Evolutionary conservation across 2,797 vertebrate species (phyloP).

Genomic region (Crypturellus tataupa): DNA sequence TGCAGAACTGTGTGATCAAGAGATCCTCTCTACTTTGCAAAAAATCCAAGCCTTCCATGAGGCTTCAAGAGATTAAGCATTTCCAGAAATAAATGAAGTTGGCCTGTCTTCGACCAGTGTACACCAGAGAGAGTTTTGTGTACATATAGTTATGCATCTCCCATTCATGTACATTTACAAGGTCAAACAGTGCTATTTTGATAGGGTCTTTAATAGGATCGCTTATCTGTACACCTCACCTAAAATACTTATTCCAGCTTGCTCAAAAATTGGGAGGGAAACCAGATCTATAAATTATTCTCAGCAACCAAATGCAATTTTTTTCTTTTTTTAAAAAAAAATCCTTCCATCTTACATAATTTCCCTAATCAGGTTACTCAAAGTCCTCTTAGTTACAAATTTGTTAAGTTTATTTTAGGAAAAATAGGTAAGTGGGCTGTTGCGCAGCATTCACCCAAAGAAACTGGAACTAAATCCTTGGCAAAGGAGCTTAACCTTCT

Average conservation of each 20-base stretch:
- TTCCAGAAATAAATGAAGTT: not conserved
- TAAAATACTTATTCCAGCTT: not conserved
- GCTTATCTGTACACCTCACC: not conserved
- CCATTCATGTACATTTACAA: not conserved
- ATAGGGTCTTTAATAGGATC: not conserved
- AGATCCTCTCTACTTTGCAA: not conserved
- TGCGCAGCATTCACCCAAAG: rapidly evolving
- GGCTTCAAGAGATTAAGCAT: not conserved
- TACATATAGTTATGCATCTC: not conserved
- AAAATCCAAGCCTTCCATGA: not conserved
- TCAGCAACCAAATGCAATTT: not conserved
- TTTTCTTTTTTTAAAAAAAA: not conserved
- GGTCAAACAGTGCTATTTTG: not conserved
- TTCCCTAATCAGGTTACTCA: not conserved
- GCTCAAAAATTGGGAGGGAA: not conserved
- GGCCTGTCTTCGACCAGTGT: not conserved
- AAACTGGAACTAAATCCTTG: not conserved
- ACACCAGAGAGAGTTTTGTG: not conserved
- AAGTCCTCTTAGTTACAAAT: not conserved
- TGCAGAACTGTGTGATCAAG: not conserved
- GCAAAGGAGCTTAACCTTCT: not conserved
- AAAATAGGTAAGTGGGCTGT: not conserved
- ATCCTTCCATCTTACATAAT: not conserved
- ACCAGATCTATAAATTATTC: not conserved
- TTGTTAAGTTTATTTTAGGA: not conserved